phyloP scores from a whole-genome alignment of 2,797 vertebrate genomes.

The Phrynocephalus guinanensis region DNA sequence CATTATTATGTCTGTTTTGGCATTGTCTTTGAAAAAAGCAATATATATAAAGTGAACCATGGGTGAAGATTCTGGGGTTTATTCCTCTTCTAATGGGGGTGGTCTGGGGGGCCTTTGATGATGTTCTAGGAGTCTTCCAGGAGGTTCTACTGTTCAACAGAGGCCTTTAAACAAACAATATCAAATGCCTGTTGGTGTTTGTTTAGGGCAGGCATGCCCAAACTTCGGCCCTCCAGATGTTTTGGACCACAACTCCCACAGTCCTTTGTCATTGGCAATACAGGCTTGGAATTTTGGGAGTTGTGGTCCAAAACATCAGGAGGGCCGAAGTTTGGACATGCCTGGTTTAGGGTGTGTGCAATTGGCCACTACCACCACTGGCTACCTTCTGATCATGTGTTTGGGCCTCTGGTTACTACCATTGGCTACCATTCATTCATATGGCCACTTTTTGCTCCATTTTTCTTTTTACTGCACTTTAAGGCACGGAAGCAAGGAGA shows the following conservation, averaged over 20 bases:
- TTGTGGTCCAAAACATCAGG: no score
- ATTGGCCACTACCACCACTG: neutral
- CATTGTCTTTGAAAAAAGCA: neutral
- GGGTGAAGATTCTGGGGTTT: no score
- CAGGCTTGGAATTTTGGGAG: no score
- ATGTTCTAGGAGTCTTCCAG: no score
- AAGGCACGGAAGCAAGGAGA: neutral
- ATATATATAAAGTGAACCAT: neutral
- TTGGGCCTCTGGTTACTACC: neutral
- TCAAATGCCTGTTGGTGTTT: no score
- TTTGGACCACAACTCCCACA: no score
- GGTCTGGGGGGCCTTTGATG: neutral
- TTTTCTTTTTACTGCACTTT: neutral
- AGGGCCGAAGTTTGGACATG: no score
- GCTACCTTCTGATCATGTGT: neutral
- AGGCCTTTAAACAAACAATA: neutral
- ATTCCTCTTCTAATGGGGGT: neutral
- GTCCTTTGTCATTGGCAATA: no score
- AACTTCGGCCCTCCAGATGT: no score
- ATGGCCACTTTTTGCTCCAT: neutral
- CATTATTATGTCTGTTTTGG: neutral
- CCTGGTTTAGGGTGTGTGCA: no score
- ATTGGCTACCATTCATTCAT: no score
- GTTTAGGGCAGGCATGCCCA: no score
- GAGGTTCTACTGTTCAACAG: neutral